Conservation (phyloP, 2,113 vertebrate species). For the Pao palembangensis region DNA sequence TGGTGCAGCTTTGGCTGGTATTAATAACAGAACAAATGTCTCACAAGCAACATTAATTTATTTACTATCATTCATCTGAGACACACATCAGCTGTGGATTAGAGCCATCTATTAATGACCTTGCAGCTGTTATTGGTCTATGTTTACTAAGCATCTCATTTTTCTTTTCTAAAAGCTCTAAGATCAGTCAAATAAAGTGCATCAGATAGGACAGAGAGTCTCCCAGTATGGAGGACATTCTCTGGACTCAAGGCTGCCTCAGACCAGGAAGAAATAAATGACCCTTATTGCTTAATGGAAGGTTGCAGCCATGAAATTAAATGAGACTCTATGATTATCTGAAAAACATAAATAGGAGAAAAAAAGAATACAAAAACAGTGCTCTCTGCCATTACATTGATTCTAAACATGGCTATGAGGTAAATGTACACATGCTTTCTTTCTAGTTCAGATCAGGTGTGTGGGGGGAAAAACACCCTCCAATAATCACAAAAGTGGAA, state of each 20-base stretch:
- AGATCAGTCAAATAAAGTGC: no score
- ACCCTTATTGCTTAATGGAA: conserved; percentile 53
- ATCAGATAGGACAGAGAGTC: no score
- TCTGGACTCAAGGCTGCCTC: conserved; percentile 27
- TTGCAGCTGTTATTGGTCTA: no score
- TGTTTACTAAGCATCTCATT: no score
- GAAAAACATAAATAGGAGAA: conserved; percentile 25
- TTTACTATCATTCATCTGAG: not conserved
- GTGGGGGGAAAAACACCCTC: not conserved
- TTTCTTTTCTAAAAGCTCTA: no score
- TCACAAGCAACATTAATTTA: not conserved
- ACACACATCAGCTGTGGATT: not conserved
- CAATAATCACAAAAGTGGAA: not conserved
- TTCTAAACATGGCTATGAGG: not conserved
- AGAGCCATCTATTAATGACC: no score
- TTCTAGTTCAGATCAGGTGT: not conserved
- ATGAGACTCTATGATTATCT: conserved; percentile 36
- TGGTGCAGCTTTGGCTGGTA: not conserved
- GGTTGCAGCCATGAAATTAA: conserved; percentile 50
- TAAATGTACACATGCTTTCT: conserved; percentile 3
- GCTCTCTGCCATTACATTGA: conserved; percentile 19
- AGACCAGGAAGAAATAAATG: conserved; percentile 56
- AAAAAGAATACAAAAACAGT: conserved; percentile 9
- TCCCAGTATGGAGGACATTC: no score
- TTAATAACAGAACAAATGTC: not conserved